phyloP scores from a whole-genome alignment of 2,888 invertebrate genomes.

The Mamestra brassicae region DNA sequence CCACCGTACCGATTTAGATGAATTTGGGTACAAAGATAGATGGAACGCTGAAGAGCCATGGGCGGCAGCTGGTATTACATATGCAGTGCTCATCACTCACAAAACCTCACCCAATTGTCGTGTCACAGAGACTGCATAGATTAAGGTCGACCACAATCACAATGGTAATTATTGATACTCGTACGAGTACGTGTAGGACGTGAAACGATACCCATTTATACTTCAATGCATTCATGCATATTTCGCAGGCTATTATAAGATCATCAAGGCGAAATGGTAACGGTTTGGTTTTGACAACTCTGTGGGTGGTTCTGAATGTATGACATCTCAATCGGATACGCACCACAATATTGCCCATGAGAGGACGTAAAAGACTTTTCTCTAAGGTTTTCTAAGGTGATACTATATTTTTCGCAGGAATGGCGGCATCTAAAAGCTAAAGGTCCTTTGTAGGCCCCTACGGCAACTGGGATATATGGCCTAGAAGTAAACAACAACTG shows the following conservation, averaged over 20 bases:
- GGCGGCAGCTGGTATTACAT: neutral
- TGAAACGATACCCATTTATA: conserved; percentile 27
- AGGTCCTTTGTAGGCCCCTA: too few relatives aligned
- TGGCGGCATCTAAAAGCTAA: too few relatives aligned
- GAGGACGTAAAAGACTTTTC: too few relatives aligned
- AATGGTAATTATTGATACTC: conserved; percentile 31
- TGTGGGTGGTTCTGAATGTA: neutral
- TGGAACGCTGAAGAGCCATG: too few relatives aligned
- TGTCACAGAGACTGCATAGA: conserved; percentile 39
- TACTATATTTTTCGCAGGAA: too few relatives aligned
- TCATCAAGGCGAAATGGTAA: conserved; percentile 6
- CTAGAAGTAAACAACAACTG: too few relatives aligned
- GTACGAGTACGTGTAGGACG: conserved; percentile 30
- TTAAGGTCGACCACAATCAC: conserved; percentile 61
- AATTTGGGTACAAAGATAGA: too few relatives aligned
- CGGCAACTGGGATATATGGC: too few relatives aligned
- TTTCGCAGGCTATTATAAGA: neutral
- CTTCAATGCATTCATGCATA: conserved; percentile 13
- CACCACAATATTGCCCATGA: too few relatives aligned
- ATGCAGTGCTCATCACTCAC: conserved; percentile 32
- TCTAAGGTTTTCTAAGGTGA: too few relatives aligned
- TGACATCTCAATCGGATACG: neutral
- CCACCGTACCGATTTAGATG: too few relatives aligned
- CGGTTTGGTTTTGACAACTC: neutral
- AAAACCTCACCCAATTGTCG: conserved; percentile 24